These are phyloP conservation scores for Megaptera novaeangliae DNA, from an alignment of 2,113 vertebrate species.

Conservation along the genomic window DNA sequence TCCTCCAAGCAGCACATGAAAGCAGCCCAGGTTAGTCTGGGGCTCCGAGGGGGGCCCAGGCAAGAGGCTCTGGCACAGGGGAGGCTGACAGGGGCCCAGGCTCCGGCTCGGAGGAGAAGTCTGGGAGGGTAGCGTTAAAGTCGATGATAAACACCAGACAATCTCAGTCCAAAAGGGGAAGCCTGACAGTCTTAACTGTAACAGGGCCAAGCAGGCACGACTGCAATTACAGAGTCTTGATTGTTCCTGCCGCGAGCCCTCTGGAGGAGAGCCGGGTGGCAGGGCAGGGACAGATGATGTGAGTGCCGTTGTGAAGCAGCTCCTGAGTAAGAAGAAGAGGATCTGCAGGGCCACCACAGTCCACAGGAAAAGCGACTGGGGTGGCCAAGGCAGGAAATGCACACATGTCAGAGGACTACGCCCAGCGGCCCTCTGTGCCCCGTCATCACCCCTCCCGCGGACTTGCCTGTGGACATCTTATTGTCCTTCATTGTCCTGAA, in stretches of 20 bases:
- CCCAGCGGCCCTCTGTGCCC: fast-evolving
- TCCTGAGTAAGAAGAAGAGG: slow-evolving; percentile 31
- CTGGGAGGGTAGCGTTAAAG: slow-evolving; percentile 56
- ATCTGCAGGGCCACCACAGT: not conserved
- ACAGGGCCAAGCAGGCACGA: slow-evolving; percentile 26
- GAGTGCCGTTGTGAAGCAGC: not conserved
- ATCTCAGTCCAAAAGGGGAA: slow-evolving; percentile 65
- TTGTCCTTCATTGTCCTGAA: not conserved
- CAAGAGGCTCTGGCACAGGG: not conserved
- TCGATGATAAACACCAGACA: slow-evolving; percentile 49
- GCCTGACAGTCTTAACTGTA: slow-evolving; percentile 59
- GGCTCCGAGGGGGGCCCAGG: not conserved
- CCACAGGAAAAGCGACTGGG: not conserved
- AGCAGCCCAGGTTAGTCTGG: not conserved
- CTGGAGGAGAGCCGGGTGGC: slow-evolving; percentile 43
- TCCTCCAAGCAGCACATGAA: slow-evolving; percentile 34
- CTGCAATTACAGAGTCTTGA: slow-evolving; percentile 62
- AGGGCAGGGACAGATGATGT: slow-evolving; percentile 47
- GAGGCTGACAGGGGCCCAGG: not conserved
- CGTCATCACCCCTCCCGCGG: fast-evolving
- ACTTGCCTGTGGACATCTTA: not conserved
- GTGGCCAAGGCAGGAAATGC: fast-evolving
- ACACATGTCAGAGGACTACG: fast-evolving
- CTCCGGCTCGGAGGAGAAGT: not conserved
- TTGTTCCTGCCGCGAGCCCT: slow-evolving; percentile 53